Percentiles rank a stretch among this genome's conserved stretches.
phyloP scores from a whole-genome alignment of 2,797 vertebrate species.

The Numenius phaeopus region DNA sequence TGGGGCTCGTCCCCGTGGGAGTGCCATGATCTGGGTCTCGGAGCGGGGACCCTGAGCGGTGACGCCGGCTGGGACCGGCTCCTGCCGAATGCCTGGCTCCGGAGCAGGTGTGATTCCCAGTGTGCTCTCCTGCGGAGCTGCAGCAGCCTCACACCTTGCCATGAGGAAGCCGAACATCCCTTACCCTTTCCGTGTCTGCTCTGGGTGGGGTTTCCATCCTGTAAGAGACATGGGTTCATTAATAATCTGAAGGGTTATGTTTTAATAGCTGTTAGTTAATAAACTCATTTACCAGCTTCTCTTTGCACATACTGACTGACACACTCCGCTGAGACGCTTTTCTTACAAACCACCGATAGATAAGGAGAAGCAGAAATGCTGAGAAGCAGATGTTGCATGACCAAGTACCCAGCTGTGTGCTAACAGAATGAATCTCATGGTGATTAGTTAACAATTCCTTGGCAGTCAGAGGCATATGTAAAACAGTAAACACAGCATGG shows the following conservation, averaged over 20 bases:
- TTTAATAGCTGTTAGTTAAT: background rate
- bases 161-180: background rate
- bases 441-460: constrained; percentile 80
- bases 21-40: background rate
- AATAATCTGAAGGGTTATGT: background rate
- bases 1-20: background rate
- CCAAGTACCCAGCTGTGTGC: constrained; percentile 77
- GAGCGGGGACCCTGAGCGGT: background rate
- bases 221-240: background rate
- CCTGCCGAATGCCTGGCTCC: background rate
- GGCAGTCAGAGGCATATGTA: constrained; percentile 74
- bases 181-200: background rate
- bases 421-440: constrained; percentile 77
- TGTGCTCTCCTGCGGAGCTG: background rate
- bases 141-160: background rate
- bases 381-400: constrained; percentile 79
- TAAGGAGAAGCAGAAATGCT: constrained; percentile 49
- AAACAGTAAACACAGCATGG: constrained; percentile 71
- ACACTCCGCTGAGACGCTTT: background rate
- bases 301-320: background rate
- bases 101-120: fast-evolving
- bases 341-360: background rate
- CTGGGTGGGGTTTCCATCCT: background rate
- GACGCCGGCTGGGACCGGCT: background rate
- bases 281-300: constrained; percentile 4